Base-by-base conservation (phyloP, 53 echinoderm and acorn worm species). In the Mesocentrotus franciscanus region DNA sequence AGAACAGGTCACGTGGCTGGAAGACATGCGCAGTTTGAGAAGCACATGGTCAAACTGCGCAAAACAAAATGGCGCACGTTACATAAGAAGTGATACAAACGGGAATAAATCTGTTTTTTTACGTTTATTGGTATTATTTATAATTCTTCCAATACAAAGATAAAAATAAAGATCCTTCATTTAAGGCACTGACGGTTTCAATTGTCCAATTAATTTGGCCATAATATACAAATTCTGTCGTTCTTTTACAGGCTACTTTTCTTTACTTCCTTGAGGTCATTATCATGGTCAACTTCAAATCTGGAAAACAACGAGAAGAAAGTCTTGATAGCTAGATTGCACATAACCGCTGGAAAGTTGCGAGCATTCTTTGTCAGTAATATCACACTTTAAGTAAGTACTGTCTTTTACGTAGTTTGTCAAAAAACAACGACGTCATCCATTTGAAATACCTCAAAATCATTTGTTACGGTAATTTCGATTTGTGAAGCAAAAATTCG, bases 281-380 rank as follows among this genome's bases (percentile, higher is more conserved):
- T 32, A 30, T 56, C 90, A 60, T 85, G 70, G 30, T 85, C 56
- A 71, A 92, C 18, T 56, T 87, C 58, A 12, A 55, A 87, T 13
- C 10, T 58, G 58, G 56, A 87, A 91, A 35, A 91, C 61, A 94
- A 85, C 12, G 39, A 85, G 87, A 72, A 62, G 95, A 68, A 87
- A 68, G 11, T 59, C 94, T 94, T 85, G 85, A 68, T 49, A 94
- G 60, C 42, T 81, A 94, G 87, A 94, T 94, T 94, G 95, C 95
- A 94, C 95, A 85, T 94, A 85, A 66, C 95, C 95, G 70, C 85
- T 94, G 95, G 95, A 94, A 94, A 85, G 87, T 94, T 55, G 85
- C 85, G 87, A 85, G 70, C 95, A 94, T 57, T 92, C 58, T 71
- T 92, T 92, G 92, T 92, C 92, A 92, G 92, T 75, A 91, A 66